phyloP scores from a whole-genome alignment of 2,113 vertebrate genomes.

The Murina feae region DNA sequence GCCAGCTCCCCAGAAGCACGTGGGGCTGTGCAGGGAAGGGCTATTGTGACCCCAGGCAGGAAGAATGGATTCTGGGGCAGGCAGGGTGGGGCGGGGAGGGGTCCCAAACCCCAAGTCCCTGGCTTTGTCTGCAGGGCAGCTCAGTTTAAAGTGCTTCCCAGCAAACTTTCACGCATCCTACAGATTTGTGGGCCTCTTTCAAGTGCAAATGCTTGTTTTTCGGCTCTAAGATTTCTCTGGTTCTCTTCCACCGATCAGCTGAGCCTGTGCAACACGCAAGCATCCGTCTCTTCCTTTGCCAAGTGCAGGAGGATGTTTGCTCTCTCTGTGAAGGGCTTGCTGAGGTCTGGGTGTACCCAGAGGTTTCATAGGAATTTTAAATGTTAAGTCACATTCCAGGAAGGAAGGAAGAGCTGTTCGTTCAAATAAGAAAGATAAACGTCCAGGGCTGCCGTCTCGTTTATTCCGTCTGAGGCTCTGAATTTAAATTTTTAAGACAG shows the following conservation, averaged over 20 bases:
- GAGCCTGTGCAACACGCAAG: not conserved
- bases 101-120: not conserved
- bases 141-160: not conserved
- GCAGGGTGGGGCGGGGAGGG: no score
- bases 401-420: conserved; percentile 35
- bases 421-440: conserved; percentile 60
- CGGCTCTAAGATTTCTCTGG: not conserved
- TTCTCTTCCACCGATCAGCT: not conserved
- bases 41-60: not conserved
- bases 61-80: not conserved
- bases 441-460: not conserved
- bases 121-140: not conserved
- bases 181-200: not conserved
- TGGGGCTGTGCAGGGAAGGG: not conserved
- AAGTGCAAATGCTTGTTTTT: conserved; percentile 9
- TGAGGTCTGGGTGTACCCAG: conserved; percentile 32
- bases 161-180: not conserved
- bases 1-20: not conserved
- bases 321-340: not conserved
- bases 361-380: conserved; percentile 51
- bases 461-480: not conserved
- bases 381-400: conserved; percentile 41
- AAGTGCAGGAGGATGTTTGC: conserved; percentile 49
- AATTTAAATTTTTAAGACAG: conserved; percentile 1
- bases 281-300: conserved; percentile 26